These are phyloP conservation scores for Hemithea aestivaria DNA, from an alignment of 2,888 invertebrate genomes.

Conservation along the genomic window DNA sequence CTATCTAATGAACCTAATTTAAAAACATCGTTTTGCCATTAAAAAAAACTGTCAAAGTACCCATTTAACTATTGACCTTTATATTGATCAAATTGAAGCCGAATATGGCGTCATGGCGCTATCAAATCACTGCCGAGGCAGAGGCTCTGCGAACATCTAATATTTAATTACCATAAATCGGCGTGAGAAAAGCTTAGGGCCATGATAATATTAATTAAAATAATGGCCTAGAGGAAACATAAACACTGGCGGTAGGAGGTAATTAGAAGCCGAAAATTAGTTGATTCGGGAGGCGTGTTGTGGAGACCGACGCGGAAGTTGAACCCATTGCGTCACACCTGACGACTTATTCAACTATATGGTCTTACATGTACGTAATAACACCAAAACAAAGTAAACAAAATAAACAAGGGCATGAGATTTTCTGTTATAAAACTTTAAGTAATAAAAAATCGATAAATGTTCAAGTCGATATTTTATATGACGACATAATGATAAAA, in stretches of 20 bases:
- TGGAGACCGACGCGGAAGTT: constrained; percentile 48
- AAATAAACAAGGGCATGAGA: background rate
- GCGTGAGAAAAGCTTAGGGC: constrained; percentile 65
- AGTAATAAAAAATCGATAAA: too few relatives aligned
- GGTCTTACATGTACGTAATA: too few relatives aligned
- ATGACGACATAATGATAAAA: too few relatives aligned
- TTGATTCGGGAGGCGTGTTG: constrained; percentile 45
- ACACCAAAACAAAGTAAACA: too few relatives aligned
- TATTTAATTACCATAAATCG: constrained; percentile 51
- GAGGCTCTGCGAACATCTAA: constrained; percentile 19
- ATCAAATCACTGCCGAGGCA: constrained; percentile 15
- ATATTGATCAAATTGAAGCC: background rate
- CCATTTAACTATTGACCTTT: background rate
- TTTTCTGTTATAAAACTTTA: too few relatives aligned
- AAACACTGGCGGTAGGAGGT: constrained; percentile 59
- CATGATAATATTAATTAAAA: constrained; percentile 68
- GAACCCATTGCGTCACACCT: constrained; percentile 29
- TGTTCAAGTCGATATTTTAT: too few relatives aligned
- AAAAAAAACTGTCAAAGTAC: too few relatives aligned
- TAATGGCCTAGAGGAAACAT: constrained; percentile 70
- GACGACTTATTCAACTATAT: constrained; percentile 8
- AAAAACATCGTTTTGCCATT: too few relatives aligned
- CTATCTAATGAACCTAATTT: too few relatives aligned
- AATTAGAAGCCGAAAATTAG: constrained; percentile 68
- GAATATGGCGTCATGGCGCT: background rate